Percentiles rank a stretch among this genome's conserved stretches.
These are phyloP conservation scores for Carabus problematicus DNA, from an alignment of 2,888 invertebrate genomes.

Conservation along the genomic window DNA sequence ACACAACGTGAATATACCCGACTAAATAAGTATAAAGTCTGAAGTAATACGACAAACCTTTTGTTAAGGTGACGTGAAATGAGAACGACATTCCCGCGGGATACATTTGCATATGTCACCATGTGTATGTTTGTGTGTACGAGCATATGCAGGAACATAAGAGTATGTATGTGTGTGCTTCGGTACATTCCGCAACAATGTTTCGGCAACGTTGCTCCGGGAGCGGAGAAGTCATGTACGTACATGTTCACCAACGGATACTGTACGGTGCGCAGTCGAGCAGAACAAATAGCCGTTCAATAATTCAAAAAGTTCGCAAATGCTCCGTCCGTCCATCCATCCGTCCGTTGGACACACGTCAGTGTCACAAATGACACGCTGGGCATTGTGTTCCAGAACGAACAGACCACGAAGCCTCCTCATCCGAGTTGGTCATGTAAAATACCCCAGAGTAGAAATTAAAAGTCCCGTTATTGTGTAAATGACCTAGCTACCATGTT, in stretches of 20 bases:
- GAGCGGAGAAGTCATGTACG: no score
- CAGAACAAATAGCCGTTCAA: constrained; percentile 41
- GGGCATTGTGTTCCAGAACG: neutral
- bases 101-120: neutral
- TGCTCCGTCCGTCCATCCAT: neutral
- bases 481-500: neutral
- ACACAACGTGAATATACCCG: no score
- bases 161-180: neutral
- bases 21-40: neutral
- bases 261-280: constrained; percentile 13
- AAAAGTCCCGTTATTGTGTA: constrained; percentile 15
- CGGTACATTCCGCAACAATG: constrained; percentile 5
- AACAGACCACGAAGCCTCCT: no score
- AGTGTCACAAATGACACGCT: constrained; percentile 18
- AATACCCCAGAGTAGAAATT: constrained; percentile 7
- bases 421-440: neutral
- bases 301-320: constrained; percentile 40
- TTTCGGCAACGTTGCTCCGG: neutral
- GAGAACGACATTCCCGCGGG: constrained; percentile 29
- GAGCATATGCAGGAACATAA: neutral
- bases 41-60: constrained; percentile 11
- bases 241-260: no score
- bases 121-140: neutral
- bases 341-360: constrained; percentile 20
- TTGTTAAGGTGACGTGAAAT: constrained; percentile 35